Evolutionary conservation across 2,113 vertebrate species (phyloP), one percentile per base, ranked within the genome.

Genomic region (Cinclus cinclus): DNA sequence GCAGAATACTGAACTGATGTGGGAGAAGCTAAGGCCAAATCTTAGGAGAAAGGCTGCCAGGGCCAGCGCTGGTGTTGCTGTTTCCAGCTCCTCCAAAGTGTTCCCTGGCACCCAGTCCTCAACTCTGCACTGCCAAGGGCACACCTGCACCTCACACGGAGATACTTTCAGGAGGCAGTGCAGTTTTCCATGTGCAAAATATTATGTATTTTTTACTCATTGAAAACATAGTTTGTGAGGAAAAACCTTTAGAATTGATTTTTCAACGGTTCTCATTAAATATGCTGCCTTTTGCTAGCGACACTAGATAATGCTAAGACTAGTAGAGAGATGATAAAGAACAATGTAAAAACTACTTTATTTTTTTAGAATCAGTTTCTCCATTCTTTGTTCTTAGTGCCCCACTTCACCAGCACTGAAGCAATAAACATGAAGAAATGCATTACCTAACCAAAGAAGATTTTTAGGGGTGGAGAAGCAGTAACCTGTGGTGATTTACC

Each of bases 41-140:
- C 55, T 75, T 31, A 35, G 6, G 22, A 33, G 35, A 19, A 53
- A 50, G 27, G 53, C 39, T 83, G 70, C 21, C 0, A 0, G 44
- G 35, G 53, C 47, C 62, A 53, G 17, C 0, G 0, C 18, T 31
- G 21, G 22, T 13, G 23, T 13, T 31, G 13, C 16, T 7, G 1
- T 9, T 71, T 33, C 41, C 44, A 68, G 71, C 52, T 82, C 52
- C 52, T 82, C 52, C 30, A 10, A 52, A 35, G 7, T 0, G 1
- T 3, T 64, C 27, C 15, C 42, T 46, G 42, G 58, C 20, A 87
- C 7, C 37, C 49, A 25, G 24, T 12, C 41, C 83, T 77, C 28
- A 37, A 4, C 25, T 37, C 55, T 9, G 8, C n/a, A 11, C 6
- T 6, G 2, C 24, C 58, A 21, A 11, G 6, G 3, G 1, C 19